Base-by-base conservation (phyloP, 2,797 vertebrate species). In the Anabacerthia variegaticeps region DNA sequence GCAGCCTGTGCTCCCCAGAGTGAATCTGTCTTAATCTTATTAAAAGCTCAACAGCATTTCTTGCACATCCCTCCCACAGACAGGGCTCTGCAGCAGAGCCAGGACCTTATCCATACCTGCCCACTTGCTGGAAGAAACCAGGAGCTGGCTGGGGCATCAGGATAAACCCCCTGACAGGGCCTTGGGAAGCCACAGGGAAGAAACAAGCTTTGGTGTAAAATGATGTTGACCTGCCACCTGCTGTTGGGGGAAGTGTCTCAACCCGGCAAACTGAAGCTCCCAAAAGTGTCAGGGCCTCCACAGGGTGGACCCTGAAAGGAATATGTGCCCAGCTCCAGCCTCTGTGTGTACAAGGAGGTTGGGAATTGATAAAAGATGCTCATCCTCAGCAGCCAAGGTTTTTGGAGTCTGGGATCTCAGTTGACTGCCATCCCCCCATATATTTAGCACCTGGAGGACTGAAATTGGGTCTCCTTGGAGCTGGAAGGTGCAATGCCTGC, bases 1-100 rank as follows among this genome's bases (percentile, higher is more conserved):
- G 49, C 1, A 1, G 51, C 65, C 74, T 77, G 37, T 0, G 0
- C 30, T 73, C 56, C 43, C 61, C 41, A 66, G 41, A 52, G 54
- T 54, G 43, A 37, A 32, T 59, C 61, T 67, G 20, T 52, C 36
- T 89, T 56, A 85, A 91, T 61, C 30, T 43, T 65, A 36, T 48
- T 87, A n/a, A 91, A 89, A 82, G 17, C 51, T 94, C 81, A 56
- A 30, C 39, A 41, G 30, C 37, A 55, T 82, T 88, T 81, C n/a
- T 52, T 63, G 17, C 41, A 12, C 26, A 26, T 48, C 34, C 15
- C 19, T 80, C 20, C 52, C 5, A 7, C 34, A 86, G 63, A 46
- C 4, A 1, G 41, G 46, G 36, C 52, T 71, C 21, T 10, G 63
- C 63, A 74, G 75, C 49, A 79, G 63, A 87, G 63, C 37, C 75